Evolutionary conservation across 92 coral and sea anemone species (phyloP).

Genomic region (Phenganax subtilis): DNA sequence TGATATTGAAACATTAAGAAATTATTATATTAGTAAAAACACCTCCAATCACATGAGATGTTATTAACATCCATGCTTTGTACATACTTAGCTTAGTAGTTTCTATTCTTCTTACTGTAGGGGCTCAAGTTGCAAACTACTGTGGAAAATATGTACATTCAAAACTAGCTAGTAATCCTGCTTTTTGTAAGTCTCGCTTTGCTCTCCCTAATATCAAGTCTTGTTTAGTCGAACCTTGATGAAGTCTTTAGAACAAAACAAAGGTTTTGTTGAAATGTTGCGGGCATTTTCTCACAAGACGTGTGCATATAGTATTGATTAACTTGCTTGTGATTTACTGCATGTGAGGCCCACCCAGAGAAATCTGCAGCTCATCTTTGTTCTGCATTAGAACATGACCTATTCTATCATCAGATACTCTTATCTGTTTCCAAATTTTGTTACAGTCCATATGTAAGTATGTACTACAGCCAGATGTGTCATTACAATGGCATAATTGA

Average conservation of each 20-base stretch:
- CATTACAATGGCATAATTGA: too few relatives aligned
- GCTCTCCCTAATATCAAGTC: background rate
- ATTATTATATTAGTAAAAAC: background rate
- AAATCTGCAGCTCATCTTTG: too few relatives aligned
- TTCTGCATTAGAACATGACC: too few relatives aligned
- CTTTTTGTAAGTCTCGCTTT: constrained; percentile 67
- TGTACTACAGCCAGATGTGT: too few relatives aligned
- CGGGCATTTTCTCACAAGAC: background rate
- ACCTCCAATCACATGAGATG: background rate
- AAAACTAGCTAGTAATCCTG: constrained; percentile 72
- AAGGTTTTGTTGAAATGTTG: background rate
- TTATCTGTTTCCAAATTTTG: too few relatives aligned
- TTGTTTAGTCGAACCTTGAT: too few relatives aligned
- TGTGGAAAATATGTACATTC: constrained; percentile 77
- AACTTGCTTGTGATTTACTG: too few relatives aligned
- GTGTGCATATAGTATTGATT: too few relatives aligned
- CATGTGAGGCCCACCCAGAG: too few relatives aligned
- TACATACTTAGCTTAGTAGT: background rate
- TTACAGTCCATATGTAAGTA: too few relatives aligned
- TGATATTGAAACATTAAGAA: background rate
- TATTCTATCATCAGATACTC: too few relatives aligned
- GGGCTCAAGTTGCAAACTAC: constrained; percentile 93
- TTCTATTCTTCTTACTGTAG: constrained; percentile 36
- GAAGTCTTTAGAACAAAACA: background rate
- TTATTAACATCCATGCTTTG: background rate